Conservation (phyloP, 1,140 invertebrate species). For the Rhynchophorus ferrugineus region DNA sequence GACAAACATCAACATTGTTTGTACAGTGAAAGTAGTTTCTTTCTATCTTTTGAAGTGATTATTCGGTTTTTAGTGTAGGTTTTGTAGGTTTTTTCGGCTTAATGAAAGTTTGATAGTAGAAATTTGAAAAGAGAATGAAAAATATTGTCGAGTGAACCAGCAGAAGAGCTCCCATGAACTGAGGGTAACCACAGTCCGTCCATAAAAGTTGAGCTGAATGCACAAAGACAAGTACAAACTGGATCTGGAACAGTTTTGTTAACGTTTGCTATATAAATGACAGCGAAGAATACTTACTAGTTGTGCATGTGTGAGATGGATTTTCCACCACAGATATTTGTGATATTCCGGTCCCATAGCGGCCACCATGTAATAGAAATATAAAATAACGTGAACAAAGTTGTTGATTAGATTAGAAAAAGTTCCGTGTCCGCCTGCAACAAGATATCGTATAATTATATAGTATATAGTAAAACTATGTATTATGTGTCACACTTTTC, state of each 20-base stretch:
- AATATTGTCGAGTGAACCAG: conserved; percentile 85
- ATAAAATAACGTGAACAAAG: conserved; percentile 92
- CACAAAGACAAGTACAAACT: conserved; percentile 68
- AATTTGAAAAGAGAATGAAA: conserved; percentile 84
- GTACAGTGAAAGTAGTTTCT: too few relatives aligned
- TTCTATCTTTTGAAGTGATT: too few relatives aligned
- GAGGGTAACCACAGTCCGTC: conserved; percentile 69
- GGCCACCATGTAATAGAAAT: conserved; percentile 85
- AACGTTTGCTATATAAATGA: neutral
- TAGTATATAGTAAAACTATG: too few relatives aligned
- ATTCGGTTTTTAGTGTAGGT: conserved; percentile 22
- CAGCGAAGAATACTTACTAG: conserved; percentile 53
- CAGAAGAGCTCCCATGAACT: conserved; percentile 63
- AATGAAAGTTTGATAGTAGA: conserved; percentile 79
- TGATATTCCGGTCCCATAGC: conserved; percentile 86
- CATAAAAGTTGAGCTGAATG: conserved; percentile 69
- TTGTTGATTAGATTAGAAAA: conserved; percentile 90
- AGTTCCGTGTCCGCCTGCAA: conserved; percentile 79
- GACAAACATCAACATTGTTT: too few relatives aligned
- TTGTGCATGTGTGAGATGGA: conserved; percentile 84
- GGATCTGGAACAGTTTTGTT: conserved; percentile 47
- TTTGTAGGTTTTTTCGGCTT: conserved; percentile 11
- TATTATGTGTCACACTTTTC: too few relatives aligned
- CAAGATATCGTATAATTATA: too few relatives aligned
- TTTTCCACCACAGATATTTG: conserved; percentile 94